Evolutionary conservation across 2,888 invertebrate species (phyloP).

Genomic region (Hirtodrosophila cameraria): DNA sequence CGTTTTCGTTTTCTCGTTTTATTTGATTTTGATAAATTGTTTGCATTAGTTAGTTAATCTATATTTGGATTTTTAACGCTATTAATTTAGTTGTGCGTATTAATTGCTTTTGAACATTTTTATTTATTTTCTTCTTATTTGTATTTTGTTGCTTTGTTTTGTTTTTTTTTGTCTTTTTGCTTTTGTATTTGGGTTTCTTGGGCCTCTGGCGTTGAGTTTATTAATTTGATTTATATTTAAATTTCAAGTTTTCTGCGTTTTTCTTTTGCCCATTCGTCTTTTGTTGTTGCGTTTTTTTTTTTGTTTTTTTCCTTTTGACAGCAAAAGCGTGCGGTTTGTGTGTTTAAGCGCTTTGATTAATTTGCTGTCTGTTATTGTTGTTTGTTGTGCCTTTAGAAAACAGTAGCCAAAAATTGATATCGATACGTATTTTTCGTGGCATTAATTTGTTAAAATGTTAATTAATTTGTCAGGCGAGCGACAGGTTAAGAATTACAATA

Average conservation of each 20-base stretch:
- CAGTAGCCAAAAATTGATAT: slow-evolving; percentile 61
- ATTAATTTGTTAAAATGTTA: slow-evolving; percentile 71
- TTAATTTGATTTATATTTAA: slow-evolving; percentile 66
- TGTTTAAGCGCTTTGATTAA: slow-evolving; percentile 66
- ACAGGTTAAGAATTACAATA: slow-evolving; percentile 23
- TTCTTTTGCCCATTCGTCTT: slow-evolving; percentile 34
- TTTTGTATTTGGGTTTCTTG: slow-evolving; percentile 3
- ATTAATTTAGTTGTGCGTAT: slow-evolving; percentile 71
- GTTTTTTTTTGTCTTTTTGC: not conserved
- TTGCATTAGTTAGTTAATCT: slow-evolving; percentile 57
- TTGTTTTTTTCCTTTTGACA: slow-evolving; percentile 59
- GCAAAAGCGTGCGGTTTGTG: slow-evolving; percentile 67
- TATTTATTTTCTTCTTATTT: slow-evolving; percentile 14
- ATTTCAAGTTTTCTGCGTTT: slow-evolving; percentile 61
- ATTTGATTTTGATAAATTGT: slow-evolving; percentile 55
- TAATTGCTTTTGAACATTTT: slow-evolving; percentile 50
- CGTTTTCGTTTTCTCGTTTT: not conserved
- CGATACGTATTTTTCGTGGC: slow-evolving; percentile 33
- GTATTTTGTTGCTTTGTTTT: slow-evolving; percentile 13
- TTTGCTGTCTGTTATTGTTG: slow-evolving; percentile 30
- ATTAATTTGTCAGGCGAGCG: slow-evolving; percentile 72
- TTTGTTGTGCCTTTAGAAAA: slow-evolving; percentile 29
- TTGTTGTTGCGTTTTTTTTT: slow-evolving; percentile 22
- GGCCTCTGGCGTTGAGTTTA: slow-evolving; percentile 45
- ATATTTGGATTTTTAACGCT: slow-evolving; percentile 45